Base-by-base conservation (phyloP, 2,888 invertebrate species). In the Punctoribates punctum region DNA sequence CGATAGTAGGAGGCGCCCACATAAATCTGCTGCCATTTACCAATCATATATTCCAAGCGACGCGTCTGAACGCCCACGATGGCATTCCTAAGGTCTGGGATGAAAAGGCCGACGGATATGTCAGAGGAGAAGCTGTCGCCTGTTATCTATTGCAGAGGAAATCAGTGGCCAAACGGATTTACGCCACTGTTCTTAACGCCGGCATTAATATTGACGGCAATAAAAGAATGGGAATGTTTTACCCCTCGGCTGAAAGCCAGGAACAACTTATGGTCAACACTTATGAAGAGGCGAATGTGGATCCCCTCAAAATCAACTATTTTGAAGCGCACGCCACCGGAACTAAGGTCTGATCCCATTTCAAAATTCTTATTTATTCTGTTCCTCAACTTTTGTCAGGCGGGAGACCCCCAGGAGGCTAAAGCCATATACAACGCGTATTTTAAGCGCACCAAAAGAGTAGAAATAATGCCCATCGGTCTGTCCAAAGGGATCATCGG, bases 281-380 rank as follows among this genome's bases (percentile, higher is more conserved):
- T 0, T 98, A 97, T 85, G 90, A 92, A 17, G 94, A 94, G 83
- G 89, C 91, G 46, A 89, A 90, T 0, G 84, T 98, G 74, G 89
- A 91, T 81, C 96, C 97, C 2, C 84, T 86, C 73, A 90, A 92
- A 77, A 92, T 99, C 0, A 87, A 86, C 3, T 99, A 97, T 84
- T 91, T 99, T 1, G 98, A 99, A 85, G 95, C 96, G 73, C 98
- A 99, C 85, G 98, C 98, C 75, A 98, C 98, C 27, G 98, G 98
- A 77, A 87, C 87, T 20, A 85, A 86, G 87, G 91, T 91, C 46
- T 46, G 13, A 48, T n/a, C 2, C 13, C n/a, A 34, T 34, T n/a
- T n/a, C n/a, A n/a, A n/a, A n/a, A n/a, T n/a, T n/a, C n/a, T n/a
- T n/a, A n/a, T n/a, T n/a, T n/a, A n/a, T n/a, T n/a, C n/a, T n/a